Conservation (phyloP, 2,888 invertebrate genomes). For the Nematopogon swammerdamellus region DNA sequence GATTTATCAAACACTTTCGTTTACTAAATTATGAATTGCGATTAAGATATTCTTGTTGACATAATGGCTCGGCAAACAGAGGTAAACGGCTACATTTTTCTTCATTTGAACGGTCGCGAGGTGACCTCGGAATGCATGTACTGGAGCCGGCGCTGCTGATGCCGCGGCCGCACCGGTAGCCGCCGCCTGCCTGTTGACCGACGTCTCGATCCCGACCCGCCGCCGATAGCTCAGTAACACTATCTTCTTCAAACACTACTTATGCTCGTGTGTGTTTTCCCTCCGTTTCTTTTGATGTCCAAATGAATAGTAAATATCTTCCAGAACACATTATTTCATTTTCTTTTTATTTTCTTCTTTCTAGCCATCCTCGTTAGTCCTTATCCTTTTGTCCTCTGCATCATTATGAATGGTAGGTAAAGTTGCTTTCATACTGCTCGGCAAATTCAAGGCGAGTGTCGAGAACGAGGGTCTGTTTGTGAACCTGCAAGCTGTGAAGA, state of each 20-base stretch:
- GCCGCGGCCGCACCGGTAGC: neutral
- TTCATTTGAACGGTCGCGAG: conserved; percentile 11
- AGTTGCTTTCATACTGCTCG: too few relatives aligned
- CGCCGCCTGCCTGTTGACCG: neutral
- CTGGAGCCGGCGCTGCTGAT: too few relatives aligned
- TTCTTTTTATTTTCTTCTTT: neutral
- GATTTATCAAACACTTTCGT: conserved; percentile 51
- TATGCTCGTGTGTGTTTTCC: neutral
- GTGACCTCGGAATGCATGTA: neutral
- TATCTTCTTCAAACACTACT: neutral
- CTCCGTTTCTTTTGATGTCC: neutral
- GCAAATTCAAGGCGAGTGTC: neutral
- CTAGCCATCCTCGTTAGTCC: too few relatives aligned
- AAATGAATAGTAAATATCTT: neutral
- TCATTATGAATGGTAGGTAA: too few relatives aligned
- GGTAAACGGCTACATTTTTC: conserved; percentile 35
- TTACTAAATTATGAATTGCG: conserved; percentile 41
- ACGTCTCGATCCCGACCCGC: neutral
- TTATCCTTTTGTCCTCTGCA: too few relatives aligned
- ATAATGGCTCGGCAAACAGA: conserved; percentile 40
- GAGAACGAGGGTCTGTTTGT: too few relatives aligned
- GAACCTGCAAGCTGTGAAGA: neutral
- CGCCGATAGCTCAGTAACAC: neutral
- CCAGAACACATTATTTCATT: neutral
- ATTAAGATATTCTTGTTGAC: conserved; percentile 49